Conservation (phyloP, 2,888 invertebrate species). For the Nemapogon koenigi region DNA sequence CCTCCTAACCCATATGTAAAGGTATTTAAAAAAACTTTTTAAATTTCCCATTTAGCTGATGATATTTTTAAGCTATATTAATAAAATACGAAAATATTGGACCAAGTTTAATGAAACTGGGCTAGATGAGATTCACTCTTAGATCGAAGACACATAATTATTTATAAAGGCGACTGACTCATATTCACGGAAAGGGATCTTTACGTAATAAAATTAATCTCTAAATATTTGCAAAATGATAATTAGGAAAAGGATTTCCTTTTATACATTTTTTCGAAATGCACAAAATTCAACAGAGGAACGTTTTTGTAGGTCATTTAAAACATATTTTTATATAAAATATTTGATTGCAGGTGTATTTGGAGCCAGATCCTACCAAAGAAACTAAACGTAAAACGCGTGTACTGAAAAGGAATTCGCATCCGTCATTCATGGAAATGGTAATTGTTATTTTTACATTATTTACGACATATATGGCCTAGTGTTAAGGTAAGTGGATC, state of each 20-base stretch:
- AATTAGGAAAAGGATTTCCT: no score
- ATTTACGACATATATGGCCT: slow-evolving; percentile 2
- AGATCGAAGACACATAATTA: no score
- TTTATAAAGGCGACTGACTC: no score
- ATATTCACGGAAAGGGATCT: no score
- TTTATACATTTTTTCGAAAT: no score
- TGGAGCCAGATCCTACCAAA: slow-evolving; percentile 91
- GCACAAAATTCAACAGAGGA: background rate
- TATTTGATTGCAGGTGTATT: slow-evolving; percentile 64
- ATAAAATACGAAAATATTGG: no score
- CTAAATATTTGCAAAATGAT: no score
- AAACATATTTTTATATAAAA: background rate
- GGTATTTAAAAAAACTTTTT: slow-evolving; percentile 38
- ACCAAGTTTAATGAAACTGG: no score
- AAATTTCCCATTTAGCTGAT: background rate
- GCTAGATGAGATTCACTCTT: no score
- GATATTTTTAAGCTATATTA: no score
- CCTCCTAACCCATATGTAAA: slow-evolving; percentile 91
- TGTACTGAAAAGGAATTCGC: slow-evolving; percentile 88
- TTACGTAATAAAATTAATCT: no score
- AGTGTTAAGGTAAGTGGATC: no score
- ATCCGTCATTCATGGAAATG: slow-evolving; percentile 99
- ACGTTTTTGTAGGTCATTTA: background rate
- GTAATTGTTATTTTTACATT: slow-evolving; percentile 45
- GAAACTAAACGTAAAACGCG: slow-evolving; percentile 96